These are phyloP conservation scores for Dunckerocampus dactyliophorus DNA, from an alignment of 2,113 vertebrate species.

Conservation along the genomic window DNA sequence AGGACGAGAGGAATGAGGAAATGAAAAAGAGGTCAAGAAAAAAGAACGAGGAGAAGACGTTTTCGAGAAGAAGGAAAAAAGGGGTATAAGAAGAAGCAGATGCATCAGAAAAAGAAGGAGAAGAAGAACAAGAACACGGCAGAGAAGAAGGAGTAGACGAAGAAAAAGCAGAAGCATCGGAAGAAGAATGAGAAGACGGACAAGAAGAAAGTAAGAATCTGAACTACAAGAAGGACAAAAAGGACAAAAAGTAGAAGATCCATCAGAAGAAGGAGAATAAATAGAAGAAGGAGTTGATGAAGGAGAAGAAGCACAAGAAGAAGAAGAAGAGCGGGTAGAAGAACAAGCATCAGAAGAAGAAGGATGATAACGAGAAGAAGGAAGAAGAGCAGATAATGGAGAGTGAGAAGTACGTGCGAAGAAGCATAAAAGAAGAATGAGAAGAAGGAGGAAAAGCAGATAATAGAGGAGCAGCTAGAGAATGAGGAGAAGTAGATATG, in stretches of 20 bases:
- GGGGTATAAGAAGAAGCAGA: no score
- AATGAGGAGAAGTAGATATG: background rate
- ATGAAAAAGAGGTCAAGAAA: no score
- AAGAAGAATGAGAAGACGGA: no score
- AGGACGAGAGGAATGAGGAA: background rate
- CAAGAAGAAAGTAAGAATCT: no score
- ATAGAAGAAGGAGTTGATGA: background rate
- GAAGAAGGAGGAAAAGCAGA: background rate
- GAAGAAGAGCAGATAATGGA: background rate
- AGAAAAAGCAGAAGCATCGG: no score
- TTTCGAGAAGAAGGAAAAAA: no score
- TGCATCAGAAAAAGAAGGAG: no score
- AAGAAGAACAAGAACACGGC: no score
- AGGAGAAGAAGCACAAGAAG: background rate
- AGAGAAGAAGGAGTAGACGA: no score
- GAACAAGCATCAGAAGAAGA: background rate
- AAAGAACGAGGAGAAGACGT: no score
- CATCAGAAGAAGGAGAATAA: background rate
- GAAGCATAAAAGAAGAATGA: background rate
- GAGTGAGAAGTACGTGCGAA: background rate
- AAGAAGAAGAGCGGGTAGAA: background rate
- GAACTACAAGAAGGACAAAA: no score
- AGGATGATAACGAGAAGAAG: background rate
- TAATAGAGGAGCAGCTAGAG: background rate
- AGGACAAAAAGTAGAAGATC: no score